Evolutionary conservation across 1,140 invertebrate genomes (phyloP), one percentile per base, ranked within the genome.

Genomic region (Asbolus verrucosus): DNA sequence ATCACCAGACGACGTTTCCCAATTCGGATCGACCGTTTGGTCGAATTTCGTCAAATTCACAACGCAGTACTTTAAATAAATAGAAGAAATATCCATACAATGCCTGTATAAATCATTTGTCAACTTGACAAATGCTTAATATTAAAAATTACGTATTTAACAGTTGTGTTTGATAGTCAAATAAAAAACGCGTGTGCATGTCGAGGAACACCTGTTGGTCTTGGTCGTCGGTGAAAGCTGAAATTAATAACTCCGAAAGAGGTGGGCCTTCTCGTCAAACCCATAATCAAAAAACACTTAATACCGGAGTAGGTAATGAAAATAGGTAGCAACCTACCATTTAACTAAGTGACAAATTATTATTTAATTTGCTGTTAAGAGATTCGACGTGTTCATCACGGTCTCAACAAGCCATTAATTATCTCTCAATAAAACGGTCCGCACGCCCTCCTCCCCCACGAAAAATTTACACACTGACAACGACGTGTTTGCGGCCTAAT

Each of bases 261-360:
- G 61, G 61, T 63, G 61, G 61, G 30, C 59, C 27, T 24, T 14
- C 30, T 38, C 16, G 30, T 33, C 36, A 62, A 63, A 63, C 61
- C 61, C 61, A 63, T 63, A 63, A 63, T 63, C 61, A 63, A 63
- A 63, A 63, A 63, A 63, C 61, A 63, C 61, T 63, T 62, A 62
- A 62, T 38, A 41, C 18, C 19, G 14, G 33, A 39, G 33, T 13
- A 63, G 61, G 61, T 63, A 63, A 63, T 63, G 61, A 63, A 63
- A 63, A 39, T 63, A 18, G 61, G 61, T 63, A 63, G 61, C 33
- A 38, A 54, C 46, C 46, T 54, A 54, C 46, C 46, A 54, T 54
- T 54, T 54, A 54, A 21, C 11, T 54, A 54, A 54, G 46, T 54
- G 46, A 54, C 46, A 54, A 54, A 54, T 54, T 54, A 54, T 54